A percentile compares a stretch with the other conserved stretches of the same genome.
These are phyloP conservation scores for Taxidea taxus DNA, from an alignment of 2,113 vertebrate species.

Conservation along the genomic window DNA sequence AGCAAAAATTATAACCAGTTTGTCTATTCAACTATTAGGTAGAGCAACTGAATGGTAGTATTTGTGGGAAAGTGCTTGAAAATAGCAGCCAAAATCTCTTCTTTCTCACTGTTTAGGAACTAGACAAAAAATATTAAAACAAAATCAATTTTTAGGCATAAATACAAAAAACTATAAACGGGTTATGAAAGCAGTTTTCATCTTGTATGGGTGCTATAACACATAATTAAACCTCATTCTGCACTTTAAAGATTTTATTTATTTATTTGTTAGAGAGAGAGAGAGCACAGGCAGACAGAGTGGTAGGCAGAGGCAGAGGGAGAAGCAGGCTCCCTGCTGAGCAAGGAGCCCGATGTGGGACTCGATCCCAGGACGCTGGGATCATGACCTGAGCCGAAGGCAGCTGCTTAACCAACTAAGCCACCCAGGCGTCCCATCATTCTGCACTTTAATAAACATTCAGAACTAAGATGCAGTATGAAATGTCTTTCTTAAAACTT, in stretches of 20 bases:
- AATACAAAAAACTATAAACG: neutral
- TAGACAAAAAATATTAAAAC: neutral
- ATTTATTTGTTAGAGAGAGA: no score
- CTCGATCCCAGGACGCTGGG: no score
- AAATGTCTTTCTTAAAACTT: conserved; percentile 1
- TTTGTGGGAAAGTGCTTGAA: neutral
- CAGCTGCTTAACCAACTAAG: no score
- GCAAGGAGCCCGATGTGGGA: no score
- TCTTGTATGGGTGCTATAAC: neutral
- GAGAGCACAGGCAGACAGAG: no score
- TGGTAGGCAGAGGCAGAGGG: no score
- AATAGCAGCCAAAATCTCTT: neutral
- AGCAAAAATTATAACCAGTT: neutral
- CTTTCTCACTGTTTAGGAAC: neutral
- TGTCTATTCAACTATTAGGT: neutral
- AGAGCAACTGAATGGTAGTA: neutral
- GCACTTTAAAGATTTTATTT: no score
- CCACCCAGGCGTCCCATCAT: no score
- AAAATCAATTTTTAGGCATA: conserved; percentile 1
- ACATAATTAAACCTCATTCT: neutral
- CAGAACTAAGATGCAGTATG: neutral
- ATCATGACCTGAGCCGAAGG: no score
- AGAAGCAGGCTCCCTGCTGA: no score
- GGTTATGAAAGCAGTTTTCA: neutral
- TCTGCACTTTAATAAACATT: neutral